Base-by-base conservation (phyloP, 2,888 invertebrate species). In the Drosophila percnosoma region DNA sequence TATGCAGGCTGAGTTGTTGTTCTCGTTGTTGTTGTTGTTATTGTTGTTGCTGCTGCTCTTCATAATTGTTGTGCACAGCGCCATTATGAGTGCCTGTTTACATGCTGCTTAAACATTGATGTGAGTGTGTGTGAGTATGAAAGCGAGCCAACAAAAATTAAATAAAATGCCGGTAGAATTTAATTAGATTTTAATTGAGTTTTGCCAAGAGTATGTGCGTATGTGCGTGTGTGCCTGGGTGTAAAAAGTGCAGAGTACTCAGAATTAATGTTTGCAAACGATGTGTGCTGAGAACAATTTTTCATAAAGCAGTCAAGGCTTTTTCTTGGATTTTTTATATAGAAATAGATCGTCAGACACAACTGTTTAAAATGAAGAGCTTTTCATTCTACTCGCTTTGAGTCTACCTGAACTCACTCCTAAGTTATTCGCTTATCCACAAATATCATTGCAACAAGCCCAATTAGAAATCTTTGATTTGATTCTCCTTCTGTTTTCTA, bases 161-260 rank as follows among this genome's bases (percentile, higher is more conserved):
- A 77, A 89, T 89, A 71, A 86, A 87, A 79, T 89, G 75, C 82
- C 87, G 75, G 88, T 82, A 68, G 82, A 86, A 85, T 86, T 89
- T 86, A 86, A 86, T 86, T 86, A 86, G 80, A 82, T 85, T 86
- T 89, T 89, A 86, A 86, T 89, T 86, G 86, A 75, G 75, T 89
- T 86, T 82, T 69, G 60, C 59, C 69, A 58, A 72, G 69, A 66
- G 69, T 42, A 18, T 15, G 40, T 33, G 36, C 2, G 21, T 42
- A 33, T 5, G 31, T 8, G 24, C 34, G 6, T 31, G 24, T 21
- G 21, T 31, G 36, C 24, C 11, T 15, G 21, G 10, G 27, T 55
- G 27, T 18, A 45, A 52, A 42, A 31, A n/a, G 10, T 7, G 27
- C 38, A 15, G 18, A 36, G 42, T 27, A 34, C 49, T 31, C 45